Percentiles rank a stretch among this genome's conserved stretches.
phyloP scores from a whole-genome alignment of 1,140 invertebrate species.

The Hetaerina americana region DNA sequence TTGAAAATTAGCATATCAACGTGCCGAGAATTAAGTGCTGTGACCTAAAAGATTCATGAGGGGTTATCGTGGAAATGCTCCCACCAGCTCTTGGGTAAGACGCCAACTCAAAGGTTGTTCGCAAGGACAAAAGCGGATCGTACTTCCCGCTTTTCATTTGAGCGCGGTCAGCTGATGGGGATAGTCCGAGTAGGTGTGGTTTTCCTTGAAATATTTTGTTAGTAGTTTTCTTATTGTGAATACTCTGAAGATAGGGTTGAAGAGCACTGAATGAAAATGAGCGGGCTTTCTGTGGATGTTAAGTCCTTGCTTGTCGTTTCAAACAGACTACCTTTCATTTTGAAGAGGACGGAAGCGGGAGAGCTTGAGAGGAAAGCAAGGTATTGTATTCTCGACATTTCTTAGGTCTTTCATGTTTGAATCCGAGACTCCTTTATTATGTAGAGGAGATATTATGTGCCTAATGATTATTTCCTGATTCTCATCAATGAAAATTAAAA shows the following conservation, averaged over 20 bases:
- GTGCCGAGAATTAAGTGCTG: too few relatives aligned
- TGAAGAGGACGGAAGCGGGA: conserved; percentile 24
- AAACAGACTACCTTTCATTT: conserved; percentile 29
- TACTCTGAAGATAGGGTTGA: too few relatives aligned
- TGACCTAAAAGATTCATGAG: too few relatives aligned
- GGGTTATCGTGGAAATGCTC: background rate
- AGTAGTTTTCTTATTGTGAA: background rate
- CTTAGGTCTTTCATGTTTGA: too few relatives aligned
- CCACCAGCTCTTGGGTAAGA: background rate
- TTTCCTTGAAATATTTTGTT: background rate
- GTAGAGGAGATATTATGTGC: too few relatives aligned
- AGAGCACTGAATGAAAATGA: background rate
- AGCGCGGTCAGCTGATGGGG: background rate
- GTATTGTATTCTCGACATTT: conserved; percentile 12
- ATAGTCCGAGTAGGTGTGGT: background rate
- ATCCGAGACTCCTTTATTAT: too few relatives aligned
- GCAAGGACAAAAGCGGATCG: background rate
- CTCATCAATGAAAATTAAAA: too few relatives aligned
- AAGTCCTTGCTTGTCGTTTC: conserved; percentile 28
- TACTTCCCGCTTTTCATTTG: background rate
- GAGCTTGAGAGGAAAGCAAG: conserved; percentile 24
- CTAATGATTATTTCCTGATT: too few relatives aligned
- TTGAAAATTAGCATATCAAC: too few relatives aligned
- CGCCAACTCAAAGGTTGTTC: background rate
- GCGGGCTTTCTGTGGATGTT: background rate